These are phyloP conservation scores for Sterna hirundo DNA, from an alignment of 2,113 vertebrate genomes.

Conservation along the genomic window DNA sequence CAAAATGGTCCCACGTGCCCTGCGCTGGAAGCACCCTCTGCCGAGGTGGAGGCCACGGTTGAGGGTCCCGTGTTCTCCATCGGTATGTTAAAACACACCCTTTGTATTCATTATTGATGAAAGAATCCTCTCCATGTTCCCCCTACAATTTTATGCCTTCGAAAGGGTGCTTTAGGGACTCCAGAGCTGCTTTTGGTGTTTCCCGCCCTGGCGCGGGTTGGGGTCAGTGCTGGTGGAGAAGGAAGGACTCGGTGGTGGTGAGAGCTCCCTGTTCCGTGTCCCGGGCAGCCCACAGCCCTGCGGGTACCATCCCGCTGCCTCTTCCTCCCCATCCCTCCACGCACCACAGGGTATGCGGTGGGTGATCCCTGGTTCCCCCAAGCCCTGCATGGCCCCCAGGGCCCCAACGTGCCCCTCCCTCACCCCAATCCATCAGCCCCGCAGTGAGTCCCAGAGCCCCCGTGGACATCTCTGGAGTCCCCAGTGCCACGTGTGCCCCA, in stretches of 20 bases:
- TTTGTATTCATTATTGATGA: not conserved
- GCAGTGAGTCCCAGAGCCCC: not conserved
- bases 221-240: not conserved
- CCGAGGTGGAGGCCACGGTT: not conserved
- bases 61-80: not conserved
- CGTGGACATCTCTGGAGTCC: not conserved
- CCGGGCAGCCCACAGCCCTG: fast-evolving
- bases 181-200: not conserved
- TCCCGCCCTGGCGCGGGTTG: too few species aligned
- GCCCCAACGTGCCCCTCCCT: not conserved
- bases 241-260: not conserved
- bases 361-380: not conserved
- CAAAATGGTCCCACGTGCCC: not conserved
- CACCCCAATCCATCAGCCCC: not conserved
- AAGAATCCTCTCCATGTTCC: not conserved
- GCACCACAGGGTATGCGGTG: too few species aligned
- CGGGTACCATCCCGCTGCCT: not conserved
- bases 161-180: not conserved
- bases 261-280: not conserved
- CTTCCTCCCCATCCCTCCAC: not conserved
- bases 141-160: not conserved
- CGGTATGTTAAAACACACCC: not conserved
- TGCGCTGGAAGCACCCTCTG: not conserved
- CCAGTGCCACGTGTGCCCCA: not conserved
- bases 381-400: not conserved